phyloP scores from a whole-genome alignment of 2,797 vertebrate species.

The Sebastes steindachneri region DNA sequence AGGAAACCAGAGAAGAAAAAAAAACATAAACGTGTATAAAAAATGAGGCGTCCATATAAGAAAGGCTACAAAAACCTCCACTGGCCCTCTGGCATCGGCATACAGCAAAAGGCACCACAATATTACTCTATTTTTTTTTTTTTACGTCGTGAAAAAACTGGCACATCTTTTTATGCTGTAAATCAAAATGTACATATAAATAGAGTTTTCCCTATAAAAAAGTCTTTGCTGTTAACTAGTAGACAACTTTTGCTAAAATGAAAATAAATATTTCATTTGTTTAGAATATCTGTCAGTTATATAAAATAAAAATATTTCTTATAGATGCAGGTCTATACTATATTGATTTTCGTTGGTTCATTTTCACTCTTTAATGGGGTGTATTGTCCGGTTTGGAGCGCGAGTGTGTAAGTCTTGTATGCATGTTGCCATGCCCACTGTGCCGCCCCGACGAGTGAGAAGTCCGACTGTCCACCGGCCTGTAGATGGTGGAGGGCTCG shows the following conservation, averaged over 20 bases:
- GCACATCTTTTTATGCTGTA: conserved; percentile 98
- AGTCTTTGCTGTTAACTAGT: conserved; percentile 99
- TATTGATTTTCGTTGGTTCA: conserved; percentile 81
- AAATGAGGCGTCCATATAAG: conserved; percentile 91
- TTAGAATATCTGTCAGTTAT: conserved; percentile 99
- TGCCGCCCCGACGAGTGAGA: conserved; percentile 90
- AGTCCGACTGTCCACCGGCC: conserved; percentile 93
- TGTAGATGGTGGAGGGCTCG: conserved; percentile 90
- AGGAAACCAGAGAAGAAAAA: conserved; percentile 75
- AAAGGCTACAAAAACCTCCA: conserved; percentile 95
- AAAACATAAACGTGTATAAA: conserved; percentile 85
- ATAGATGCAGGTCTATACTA: conserved; percentile 90
- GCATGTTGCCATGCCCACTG: conserved; percentile 85
- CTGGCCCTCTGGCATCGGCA: conserved; percentile 93
- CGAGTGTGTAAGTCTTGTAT: conserved; percentile 87
- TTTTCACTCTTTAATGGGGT: conserved; percentile 87
- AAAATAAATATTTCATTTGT: conserved; percentile 99
- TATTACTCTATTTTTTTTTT: conserved; percentile 93
- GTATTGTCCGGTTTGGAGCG: conserved; percentile 90
- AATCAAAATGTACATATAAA: conserved; percentile 99
- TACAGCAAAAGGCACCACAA: conserved; percentile 99
- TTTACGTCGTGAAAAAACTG: conserved; percentile 98
- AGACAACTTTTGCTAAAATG: conserved; percentile 99
- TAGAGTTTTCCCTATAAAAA: conserved; percentile 99
- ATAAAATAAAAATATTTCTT: conserved; percentile 99